Evolutionary conservation across 2,797 vertebrate genomes (phyloP), one percentile per base, ranked within the genome.

Genomic region (Acanthurus lineatus): DNA sequence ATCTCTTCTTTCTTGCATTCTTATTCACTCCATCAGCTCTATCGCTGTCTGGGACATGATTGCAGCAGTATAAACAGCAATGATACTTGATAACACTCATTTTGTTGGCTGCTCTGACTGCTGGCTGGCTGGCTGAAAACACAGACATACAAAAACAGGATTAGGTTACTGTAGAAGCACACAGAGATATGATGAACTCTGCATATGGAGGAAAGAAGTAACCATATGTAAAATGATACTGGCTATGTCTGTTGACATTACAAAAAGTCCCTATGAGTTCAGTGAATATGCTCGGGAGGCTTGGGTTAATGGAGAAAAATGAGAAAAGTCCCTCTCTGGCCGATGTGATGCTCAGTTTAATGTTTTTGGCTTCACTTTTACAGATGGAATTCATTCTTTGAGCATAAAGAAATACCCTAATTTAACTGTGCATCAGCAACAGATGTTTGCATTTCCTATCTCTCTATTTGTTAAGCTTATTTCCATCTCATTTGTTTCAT

Each of bases 61-160:
- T 92, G 85, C 40, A 69, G 69, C 79, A 68, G 63, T 65, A 79
- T 79, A 86, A 85, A 83, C 79, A 79, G 76, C 76, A 45, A 70
- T 74, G 83, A 85, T 72, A 88, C 71, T 86, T 76, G 83, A 90
- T 89, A 89, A 86, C 77, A 69, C 64, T 77, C 68, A 72, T 67
- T 79, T 81, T 77, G 73, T 79, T 84, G 88, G 77, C 76, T 54
- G 71, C 76, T 73, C 56, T 19, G 53, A 45, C 66, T 80, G 82
- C 59, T 0, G 59, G 47, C 54, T 70, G 75, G 59, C 32, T 35
- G 32, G 32, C 32, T 35, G 32, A 35, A 67, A 70, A 68, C 76
- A 58, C 40, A 60, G 74, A 54, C 28, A 57, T 73, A 82, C 51
- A 86, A 87, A 83, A 91, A 88, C 86, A 91, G 79, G 75, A 81